Evolutionary conservation across 2,888 invertebrate genomes (phyloP).

Genomic region (Oligia latruncula): DNA sequence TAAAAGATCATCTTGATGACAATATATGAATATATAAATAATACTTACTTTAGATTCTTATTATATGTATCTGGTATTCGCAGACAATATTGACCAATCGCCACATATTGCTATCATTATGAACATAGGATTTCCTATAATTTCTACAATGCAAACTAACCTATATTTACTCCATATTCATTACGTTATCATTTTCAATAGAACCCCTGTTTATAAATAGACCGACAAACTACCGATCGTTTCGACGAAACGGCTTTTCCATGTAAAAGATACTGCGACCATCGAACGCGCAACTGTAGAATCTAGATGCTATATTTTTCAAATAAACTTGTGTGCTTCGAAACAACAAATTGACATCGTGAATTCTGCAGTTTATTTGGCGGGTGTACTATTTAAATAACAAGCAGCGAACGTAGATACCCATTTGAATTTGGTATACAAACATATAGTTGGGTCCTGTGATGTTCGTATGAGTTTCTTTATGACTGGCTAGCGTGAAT

Average conservation of each 20-base stretch:
- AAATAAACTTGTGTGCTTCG: constrained; percentile 17
- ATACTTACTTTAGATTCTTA: neutral
- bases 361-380: constrained; percentile 36
- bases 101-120: neutral
- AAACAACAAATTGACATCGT: constrained; percentile 15
- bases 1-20: neutral
- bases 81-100: neutral
- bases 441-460: constrained; percentile 4
- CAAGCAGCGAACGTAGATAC: constrained; percentile 1
- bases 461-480: neutral
- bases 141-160: neutral
- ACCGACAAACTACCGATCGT: neutral
- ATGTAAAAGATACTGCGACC: constrained; percentile 14
- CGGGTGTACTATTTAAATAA: constrained; percentile 25
- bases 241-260: constrained; percentile 29
- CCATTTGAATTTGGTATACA: neutral
- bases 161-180: neutral
- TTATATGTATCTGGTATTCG: neutral
- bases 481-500: neutral
- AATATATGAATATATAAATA: neutral
- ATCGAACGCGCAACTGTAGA: constrained; percentile 4
- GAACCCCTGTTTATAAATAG: constrained; percentile 19
- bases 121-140: neutral
- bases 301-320: constrained; percentile 16
- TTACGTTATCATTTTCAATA: constrained; percentile 16